A percentile compares a stretch with the other conserved stretches of the same genome.
phyloP scores from a whole-genome alignment of 2,113 vertebrate genomes.

The Microtus richardsoni region DNA sequence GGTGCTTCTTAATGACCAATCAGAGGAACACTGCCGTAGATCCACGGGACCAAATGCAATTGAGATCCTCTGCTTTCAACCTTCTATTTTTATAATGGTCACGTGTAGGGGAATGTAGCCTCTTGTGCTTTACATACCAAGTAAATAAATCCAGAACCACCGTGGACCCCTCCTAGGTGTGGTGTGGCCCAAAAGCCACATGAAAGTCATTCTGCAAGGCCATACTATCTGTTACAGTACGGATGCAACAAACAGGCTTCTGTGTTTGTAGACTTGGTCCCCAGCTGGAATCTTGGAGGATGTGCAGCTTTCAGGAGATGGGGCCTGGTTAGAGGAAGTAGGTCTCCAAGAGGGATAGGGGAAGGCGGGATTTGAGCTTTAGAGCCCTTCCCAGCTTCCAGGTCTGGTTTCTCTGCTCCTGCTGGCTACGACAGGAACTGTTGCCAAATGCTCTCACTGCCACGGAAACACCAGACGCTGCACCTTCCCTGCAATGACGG shows the following conservation, averaged over 20 bases:
- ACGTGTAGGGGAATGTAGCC: neutral
- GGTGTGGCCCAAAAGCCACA: neutral
- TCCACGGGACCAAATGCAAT: neutral
- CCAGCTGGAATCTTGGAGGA: neutral
- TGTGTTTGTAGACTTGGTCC: too few species aligned
- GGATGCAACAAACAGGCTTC: neutral
- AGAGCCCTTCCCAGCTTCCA: neutral
- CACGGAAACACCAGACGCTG: neutral
- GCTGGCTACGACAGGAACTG: neutral
- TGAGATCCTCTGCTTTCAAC: neutral
- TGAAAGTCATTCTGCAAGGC: neutral
- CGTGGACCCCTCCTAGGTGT: neutral
- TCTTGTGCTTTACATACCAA: neutral
- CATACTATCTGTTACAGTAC: neutral
- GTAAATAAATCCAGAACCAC: constrained; percentile 10
- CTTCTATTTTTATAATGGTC: neutral
- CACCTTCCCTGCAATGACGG: neutral
- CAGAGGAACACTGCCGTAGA: neutral
- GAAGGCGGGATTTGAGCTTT: neutral
- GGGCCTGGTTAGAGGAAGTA: neutral
- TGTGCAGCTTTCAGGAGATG: too few species aligned
- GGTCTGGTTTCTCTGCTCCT: neutral
- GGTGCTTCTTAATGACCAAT: neutral
- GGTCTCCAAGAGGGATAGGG: too few species aligned
- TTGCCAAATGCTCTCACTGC: too few species aligned